These are phyloP conservation scores for Cerceris rybyensis DNA, from an alignment of 2,888 invertebrate genomes.

Conservation along the genomic window DNA sequence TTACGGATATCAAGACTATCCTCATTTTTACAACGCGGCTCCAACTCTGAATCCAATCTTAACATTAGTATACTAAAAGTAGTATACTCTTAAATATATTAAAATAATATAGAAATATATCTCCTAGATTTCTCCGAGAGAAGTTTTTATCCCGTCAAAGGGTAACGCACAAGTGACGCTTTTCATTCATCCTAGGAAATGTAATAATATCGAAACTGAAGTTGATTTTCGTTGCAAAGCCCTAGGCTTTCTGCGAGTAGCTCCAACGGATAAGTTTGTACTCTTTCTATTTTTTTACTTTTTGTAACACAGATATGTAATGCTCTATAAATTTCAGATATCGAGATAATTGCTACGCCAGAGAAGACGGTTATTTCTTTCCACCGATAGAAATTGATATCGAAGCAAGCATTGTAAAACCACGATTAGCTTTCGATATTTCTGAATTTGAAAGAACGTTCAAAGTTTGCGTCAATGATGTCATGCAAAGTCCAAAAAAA, in stretches of 20 bases:
- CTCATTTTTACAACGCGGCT: too few species aligned
- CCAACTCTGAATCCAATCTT: not conserved
- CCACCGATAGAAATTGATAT: constrained; percentile 65
- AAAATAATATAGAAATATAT: not conserved
- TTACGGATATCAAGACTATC: not conserved
- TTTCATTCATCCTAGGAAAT: constrained; percentile 33
- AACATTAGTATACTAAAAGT: not conserved
- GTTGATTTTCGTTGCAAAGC: constrained; percentile 50
- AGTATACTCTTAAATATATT: not conserved
- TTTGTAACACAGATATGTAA: constrained; percentile 1
- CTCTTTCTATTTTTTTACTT: not conserved
- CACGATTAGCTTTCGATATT: constrained; percentile 61
- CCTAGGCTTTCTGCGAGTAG: constrained; percentile 66
- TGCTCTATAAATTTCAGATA: constrained; percentile 47
- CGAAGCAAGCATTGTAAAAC: constrained; percentile 40
- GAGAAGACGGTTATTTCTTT: constrained; percentile 64
- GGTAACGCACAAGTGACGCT: constrained; percentile 52
- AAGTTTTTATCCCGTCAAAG: constrained; percentile 66
- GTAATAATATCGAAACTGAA: constrained; percentile 14
- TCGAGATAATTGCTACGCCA: constrained; percentile 60
- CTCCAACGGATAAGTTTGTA: constrained; percentile 65
- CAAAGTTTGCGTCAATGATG: constrained; percentile 57
- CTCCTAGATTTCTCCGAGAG: constrained; percentile 42
- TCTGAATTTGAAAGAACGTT: constrained; percentile 58
- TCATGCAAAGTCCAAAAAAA: constrained; percentile 43